Conservation (phyloP, 1,140 invertebrate genomes). For the Drosophila suzukii region DNA sequence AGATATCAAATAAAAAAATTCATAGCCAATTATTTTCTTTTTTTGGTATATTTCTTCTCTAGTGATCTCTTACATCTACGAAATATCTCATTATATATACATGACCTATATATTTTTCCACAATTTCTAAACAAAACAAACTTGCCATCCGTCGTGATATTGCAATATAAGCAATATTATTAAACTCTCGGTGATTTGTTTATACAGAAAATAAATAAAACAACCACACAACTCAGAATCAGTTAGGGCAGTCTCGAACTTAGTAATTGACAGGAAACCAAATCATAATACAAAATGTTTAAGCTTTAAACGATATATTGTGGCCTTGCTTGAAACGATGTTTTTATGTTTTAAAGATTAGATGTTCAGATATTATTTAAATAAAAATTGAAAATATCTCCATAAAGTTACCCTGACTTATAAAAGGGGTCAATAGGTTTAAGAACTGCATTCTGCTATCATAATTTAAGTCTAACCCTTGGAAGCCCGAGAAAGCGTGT, state of each 20-base stretch:
- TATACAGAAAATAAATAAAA: constrained; percentile 13
- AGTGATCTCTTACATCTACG: not conserved
- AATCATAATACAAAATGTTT: not conserved
- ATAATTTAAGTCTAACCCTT: not conserved
- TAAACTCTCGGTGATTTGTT: constrained; percentile 13
- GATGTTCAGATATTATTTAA: too few species aligned
- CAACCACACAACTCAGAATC: not conserved
- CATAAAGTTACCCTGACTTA: too few species aligned
- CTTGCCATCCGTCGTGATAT: too few species aligned
- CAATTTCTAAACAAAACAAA: constrained; percentile 4
- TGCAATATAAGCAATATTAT: not conserved
- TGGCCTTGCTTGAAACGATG: too few species aligned
- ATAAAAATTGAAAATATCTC: too few species aligned
- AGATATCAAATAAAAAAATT: too few species aligned
- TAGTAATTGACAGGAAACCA: not conserved
- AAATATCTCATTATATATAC: not conserved
- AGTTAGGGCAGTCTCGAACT: constrained; percentile 17
- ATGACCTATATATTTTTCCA: constrained; percentile 8
- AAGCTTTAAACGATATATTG: not conserved
- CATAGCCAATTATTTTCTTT: too few species aligned
- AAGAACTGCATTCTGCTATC: not conserved
- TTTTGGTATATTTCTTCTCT: too few species aligned
- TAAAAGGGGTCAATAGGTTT: too few species aligned
- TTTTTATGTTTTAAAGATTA: too few species aligned
- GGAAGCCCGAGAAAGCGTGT: not conserved